phyloP scores from a whole-genome alignment of 2,888 invertebrate genomes.

The Didymodactylos carnosus region DNA sequence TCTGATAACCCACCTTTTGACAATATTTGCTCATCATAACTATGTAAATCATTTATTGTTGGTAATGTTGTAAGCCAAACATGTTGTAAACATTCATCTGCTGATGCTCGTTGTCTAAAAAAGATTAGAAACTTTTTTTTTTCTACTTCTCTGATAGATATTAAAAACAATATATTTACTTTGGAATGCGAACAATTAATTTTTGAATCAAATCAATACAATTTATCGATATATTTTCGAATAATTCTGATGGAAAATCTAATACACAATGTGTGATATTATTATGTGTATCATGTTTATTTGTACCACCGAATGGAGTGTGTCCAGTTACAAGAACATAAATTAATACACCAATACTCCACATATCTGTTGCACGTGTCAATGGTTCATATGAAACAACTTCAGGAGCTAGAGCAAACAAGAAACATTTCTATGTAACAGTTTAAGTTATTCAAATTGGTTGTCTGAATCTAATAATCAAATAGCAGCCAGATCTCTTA shows the following conservation, averaged over 20 bases:
- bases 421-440: too few species aligned
- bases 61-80: too few species aligned
- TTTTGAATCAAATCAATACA: background rate
- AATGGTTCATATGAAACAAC: conserved; percentile 83
- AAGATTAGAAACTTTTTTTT: conserved; percentile 41
- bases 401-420: conserved; percentile 57
- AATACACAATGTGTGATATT: conserved; percentile 83
- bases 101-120: conserved; percentile 43
- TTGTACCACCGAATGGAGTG: conserved; percentile 83
- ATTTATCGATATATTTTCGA: conserved; percentile 38
- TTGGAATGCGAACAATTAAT: background rate
- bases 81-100: conserved; percentile 68
- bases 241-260: conserved; percentile 77
- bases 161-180: too few species aligned
- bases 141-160: too few species aligned
- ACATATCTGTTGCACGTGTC: conserved; percentile 76
- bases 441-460: too few species aligned
- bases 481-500: too few species aligned
- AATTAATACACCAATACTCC: conserved; percentile 81
- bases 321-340: conserved; percentile 82
- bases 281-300: conserved; percentile 85
- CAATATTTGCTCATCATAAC: too few species aligned
- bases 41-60: too few species aligned
- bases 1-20: too few species aligned
- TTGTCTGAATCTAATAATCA: too few species aligned